phyloP scores from a whole-genome alignment of 2,888 invertebrate species.

The Rhopalosiphum nymphaeae region DNA sequence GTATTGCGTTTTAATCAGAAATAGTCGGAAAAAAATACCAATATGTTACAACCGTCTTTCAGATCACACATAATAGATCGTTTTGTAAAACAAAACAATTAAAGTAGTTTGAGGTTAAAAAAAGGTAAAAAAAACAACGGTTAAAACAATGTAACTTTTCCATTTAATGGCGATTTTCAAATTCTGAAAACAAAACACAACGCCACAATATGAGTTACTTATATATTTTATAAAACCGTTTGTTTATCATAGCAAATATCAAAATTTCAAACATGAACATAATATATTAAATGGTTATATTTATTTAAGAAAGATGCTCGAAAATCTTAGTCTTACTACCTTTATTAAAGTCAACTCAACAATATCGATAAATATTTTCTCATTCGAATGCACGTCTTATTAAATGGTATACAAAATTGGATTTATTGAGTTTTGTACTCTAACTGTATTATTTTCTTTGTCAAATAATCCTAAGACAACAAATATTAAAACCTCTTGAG shows the following conservation, averaged over 20 bases:
- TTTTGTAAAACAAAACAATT: not conserved
- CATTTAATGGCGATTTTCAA: not conserved
- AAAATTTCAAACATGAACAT: not conserved
- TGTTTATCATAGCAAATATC: not conserved
- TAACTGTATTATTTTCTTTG: not conserved
- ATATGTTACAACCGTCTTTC: not conserved
- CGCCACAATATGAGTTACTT: not conserved
- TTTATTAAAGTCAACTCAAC: conserved; percentile 8
- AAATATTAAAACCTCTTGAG: conserved; percentile 36
- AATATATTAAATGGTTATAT: not conserved
- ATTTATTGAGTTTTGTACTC: not conserved
- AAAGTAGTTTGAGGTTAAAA: not conserved
- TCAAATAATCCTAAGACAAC: conserved; percentile 23
- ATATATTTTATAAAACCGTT: not conserved
- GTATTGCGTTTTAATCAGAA: not conserved
- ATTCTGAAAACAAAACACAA: not conserved
- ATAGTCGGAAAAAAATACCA: not conserved
- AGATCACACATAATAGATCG: not conserved
- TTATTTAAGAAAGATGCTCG: not conserved
- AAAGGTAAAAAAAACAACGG: too few species aligned
- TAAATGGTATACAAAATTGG: not conserved
- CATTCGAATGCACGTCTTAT: not conserved
- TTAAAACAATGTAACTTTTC: not conserved
- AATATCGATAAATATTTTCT: conserved; percentile 14
- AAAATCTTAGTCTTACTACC: conserved; percentile 12